Conservation (phyloP, 2,113 vertebrate genomes). For the Pituophis catenifer region DNA sequence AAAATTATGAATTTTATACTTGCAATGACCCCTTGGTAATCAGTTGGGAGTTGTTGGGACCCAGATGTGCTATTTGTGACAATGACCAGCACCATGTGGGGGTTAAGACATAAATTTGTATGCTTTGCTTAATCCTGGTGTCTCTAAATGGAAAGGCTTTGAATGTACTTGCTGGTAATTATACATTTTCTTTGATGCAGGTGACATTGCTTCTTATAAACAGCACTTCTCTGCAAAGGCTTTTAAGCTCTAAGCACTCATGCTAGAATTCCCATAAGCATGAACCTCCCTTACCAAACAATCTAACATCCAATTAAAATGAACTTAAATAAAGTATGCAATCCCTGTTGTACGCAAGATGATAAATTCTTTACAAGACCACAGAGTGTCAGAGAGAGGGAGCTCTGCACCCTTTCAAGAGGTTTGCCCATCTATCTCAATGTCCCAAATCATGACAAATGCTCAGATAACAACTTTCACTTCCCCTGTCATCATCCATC, state of each 20-base stretch:
- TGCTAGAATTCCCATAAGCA: not conserved
- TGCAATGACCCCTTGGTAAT: not conserved
- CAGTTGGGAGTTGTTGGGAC: not conserved
- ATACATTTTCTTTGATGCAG: not conserved
- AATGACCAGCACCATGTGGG: not conserved
- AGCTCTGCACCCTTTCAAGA: conserved; percentile 44
- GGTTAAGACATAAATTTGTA: not conserved
- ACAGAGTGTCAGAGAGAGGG: conserved; percentile 25
- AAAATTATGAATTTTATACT: not conserved
- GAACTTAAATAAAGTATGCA: conserved; percentile 22
- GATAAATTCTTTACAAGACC: conserved; percentile 31
- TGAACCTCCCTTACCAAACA: not conserved
- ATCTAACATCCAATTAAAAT: conserved; percentile 36
- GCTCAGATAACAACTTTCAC: conserved; percentile 64
- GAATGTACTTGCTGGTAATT: not conserved
- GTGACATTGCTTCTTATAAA: not conserved
- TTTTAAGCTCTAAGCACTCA: not conserved
- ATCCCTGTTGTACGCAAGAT: conserved; percentile 30
- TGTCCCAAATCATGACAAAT: conserved; percentile 63
- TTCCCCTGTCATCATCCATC: conserved; percentile 63
- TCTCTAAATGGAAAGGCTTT: not conserved
- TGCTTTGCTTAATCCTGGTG: not conserved
- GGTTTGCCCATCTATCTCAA: conserved; percentile 54
- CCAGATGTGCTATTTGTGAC: not conserved
- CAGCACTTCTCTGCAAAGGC: not conserved